Base-by-base conservation (phyloP, 2,113 vertebrate genomes). In the Strix uralensis region DNA sequence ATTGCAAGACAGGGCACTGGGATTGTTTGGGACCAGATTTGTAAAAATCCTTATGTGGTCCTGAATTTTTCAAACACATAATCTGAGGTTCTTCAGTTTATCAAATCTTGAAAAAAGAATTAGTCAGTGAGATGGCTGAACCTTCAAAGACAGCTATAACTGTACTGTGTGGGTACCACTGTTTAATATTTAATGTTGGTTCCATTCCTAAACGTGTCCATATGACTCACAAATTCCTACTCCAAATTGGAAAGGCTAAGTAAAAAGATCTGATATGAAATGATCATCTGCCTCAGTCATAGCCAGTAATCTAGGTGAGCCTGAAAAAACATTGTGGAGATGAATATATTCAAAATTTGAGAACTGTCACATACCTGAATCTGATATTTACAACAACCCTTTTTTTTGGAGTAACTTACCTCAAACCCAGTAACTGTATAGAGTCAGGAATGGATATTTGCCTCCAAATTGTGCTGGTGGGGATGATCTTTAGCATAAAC, bases 121-220 rank as follows among this genome's bases (percentile, higher is more conserved):
- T 59, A 44, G 65, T 80, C 51, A 16, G 11, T 84, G 77, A 91
- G 59, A 71, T 79, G 49, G 16, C 30, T 92, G 90, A 89, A 94
- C 61, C 81, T 74, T 91, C 78, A 91, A 78, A 97, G 72, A 59
- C 42, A 86, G 59, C 75, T 92, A 23, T 82, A 96, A 91, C 90
- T 36, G 27, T 34, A 79, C 52, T 79, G 70, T 92, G 81, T 92
- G 82, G 81, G 42, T 92, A 94, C 42, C 32, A 58, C 46, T 70
- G 51, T 70, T 86, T 72, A 92, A 79, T 96, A 88, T 73, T 77
- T 94, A 77, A 81, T 71, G 44, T 49, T 71, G 22, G 36, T 92
- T 96, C 49, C 49, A 40, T 79, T 94, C 90, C 73, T 96, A 91
- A 95, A 92, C 2, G 0, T 52, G 47, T 81, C 40, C 44, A 18